Evolutionary conservation across 2,113 vertebrate species (phyloP).

Genomic region (Coracopsis vasa): DNA sequence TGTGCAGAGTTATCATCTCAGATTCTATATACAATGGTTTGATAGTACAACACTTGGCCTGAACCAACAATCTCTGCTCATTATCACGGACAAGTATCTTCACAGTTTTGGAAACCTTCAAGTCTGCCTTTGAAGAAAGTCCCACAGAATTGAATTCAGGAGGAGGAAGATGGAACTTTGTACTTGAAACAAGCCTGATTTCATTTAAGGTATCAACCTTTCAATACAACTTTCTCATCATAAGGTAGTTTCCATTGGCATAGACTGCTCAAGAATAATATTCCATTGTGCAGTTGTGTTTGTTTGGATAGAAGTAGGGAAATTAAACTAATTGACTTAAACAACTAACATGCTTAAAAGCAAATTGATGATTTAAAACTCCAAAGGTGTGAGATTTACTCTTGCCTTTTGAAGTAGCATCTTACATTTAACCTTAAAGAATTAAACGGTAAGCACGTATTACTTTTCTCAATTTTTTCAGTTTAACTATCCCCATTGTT

Average conservation of each 20-base stretch:
- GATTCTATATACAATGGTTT: background rate
- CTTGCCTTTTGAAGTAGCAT: constrained; percentile 51
- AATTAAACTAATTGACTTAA: constrained; percentile 18
- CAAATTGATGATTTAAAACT: constrained; percentile 58
- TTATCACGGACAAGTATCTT: background rate
- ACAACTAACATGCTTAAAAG: constrained; percentile 35
- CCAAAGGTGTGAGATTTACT: constrained; percentile 57
- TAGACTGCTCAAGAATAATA: background rate
- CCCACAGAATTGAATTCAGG: background rate
- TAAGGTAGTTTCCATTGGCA: background rate
- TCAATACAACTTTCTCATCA: background rate
- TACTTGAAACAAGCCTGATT: background rate
- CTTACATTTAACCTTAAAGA: constrained; percentile 64
- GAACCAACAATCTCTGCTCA: background rate
- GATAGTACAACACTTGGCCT: background rate
- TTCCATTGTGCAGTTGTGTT: background rate
- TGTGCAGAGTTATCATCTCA: background rate
- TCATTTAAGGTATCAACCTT: background rate
- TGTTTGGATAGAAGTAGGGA: background rate
- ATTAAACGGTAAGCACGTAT: constrained; percentile 67
- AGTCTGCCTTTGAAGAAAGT: background rate
- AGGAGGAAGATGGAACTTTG: background rate
- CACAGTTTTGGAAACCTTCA: background rate
- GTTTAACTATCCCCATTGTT: constrained; percentile 53
- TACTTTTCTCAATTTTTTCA: constrained; percentile 63